phyloP scores from a whole-genome alignment of 1,140 invertebrate species.

The Trachymyrmex septentrionalis region DNA sequence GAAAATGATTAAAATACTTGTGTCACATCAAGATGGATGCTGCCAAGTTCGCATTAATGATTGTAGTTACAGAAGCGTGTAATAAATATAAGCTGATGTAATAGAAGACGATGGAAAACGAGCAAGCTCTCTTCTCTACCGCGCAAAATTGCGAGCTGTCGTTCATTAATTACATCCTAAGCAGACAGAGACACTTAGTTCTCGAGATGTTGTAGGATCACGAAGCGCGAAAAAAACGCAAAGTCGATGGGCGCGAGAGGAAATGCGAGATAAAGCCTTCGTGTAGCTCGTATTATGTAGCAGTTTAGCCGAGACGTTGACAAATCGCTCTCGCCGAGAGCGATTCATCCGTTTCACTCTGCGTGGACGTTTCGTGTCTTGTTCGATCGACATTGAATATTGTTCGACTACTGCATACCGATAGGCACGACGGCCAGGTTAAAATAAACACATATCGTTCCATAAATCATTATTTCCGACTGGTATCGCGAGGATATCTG shows the following conservation, averaged over 20 bases:
- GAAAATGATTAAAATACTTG: constrained; percentile 31
- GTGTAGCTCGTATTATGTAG: constrained; percentile 64
- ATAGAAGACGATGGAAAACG: constrained; percentile 59
- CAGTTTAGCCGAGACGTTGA: constrained; percentile 64
- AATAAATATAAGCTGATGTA: constrained; percentile 55
- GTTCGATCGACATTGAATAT: constrained; percentile 73
- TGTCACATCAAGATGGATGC: constrained; percentile 36
- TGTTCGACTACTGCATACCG: constrained; percentile 62
- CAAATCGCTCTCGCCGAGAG: constrained; percentile 62
- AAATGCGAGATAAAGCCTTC: constrained; percentile 61
- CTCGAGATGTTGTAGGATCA: constrained; percentile 62
- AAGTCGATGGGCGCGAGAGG: constrained; percentile 57
- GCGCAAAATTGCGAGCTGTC: constrained; percentile 55
- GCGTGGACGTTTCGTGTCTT: constrained; percentile 62
- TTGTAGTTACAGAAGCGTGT: constrained; percentile 32
- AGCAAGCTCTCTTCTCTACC: constrained; percentile 41
- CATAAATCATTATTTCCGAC: constrained; percentile 67
- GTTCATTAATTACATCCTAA: constrained; percentile 62
- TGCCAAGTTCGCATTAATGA: constrained; percentile 16
- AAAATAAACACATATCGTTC: constrained; percentile 67
- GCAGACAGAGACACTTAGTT: constrained; percentile 65
- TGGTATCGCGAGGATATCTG: constrained; percentile 29
- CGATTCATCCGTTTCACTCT: constrained; percentile 61
- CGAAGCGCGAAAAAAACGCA: constrained; percentile 43
- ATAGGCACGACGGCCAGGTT: constrained; percentile 56